Conservation (phyloP, 1,140 invertebrate species). For the Brachionus calyciflorus region DNA sequence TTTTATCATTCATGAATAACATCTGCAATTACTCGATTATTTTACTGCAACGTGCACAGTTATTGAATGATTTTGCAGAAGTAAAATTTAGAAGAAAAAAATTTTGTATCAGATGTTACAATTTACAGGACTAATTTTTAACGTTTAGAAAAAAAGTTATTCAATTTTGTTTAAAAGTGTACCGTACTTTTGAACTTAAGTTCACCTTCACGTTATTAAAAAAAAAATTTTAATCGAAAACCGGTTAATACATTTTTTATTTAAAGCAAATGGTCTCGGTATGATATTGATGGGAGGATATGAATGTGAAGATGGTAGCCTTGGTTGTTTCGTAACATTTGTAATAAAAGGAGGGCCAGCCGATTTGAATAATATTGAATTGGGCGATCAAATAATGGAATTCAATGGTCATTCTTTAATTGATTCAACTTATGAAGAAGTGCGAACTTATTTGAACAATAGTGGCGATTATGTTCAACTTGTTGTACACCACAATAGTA, state of each 20-base stretch:
- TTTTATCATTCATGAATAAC: no score
- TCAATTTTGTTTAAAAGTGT: no score
- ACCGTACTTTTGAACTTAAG: no score
- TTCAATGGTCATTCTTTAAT: conserved; percentile 79
- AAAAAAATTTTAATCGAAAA: no score
- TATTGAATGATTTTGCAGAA: no score
- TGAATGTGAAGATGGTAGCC: conserved; percentile 72
- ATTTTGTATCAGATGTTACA: no score
- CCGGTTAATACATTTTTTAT: background rate
- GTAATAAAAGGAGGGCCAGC: conserved; percentile 83
- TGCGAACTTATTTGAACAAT: conserved; percentile 75
- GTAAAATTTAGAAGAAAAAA: no score
- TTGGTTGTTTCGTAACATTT: conserved; percentile 85
- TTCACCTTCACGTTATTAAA: no score
- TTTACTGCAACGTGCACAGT: no score
- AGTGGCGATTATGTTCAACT: conserved; percentile 76
- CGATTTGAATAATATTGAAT: conserved; percentile 62
- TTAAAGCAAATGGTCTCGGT: conserved; percentile 76
- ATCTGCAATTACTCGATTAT: no score
- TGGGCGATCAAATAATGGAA: conserved; percentile 66
- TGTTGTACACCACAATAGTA: conserved; percentile 25
- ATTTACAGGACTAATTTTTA: no score
- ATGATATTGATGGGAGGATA: conserved; percentile 89
- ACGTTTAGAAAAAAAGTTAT: no score
- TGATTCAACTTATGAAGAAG: conserved; percentile 84